These are phyloP conservation scores for Tiphia femorata DNA, from an alignment of 2,888 invertebrate genomes.

Conservation along the genomic window DNA sequence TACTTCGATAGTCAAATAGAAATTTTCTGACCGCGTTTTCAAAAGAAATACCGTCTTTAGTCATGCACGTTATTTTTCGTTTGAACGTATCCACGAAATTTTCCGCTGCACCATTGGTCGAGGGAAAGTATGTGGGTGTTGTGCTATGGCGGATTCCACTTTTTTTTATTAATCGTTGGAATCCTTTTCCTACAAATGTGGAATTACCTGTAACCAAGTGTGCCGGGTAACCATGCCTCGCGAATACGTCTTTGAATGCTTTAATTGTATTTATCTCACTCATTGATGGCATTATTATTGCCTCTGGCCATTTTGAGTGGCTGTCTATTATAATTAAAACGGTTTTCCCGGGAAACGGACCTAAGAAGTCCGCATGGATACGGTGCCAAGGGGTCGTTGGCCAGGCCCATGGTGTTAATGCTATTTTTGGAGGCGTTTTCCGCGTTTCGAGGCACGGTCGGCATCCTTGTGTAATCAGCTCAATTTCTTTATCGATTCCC, in stretches of 20 bases:
- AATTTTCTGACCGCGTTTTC: constrained; percentile 21
- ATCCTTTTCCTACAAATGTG: constrained; percentile 37
- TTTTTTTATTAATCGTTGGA: constrained; percentile 32
- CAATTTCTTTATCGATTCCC: constrained; percentile 42
- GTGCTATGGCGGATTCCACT: constrained; percentile 36
- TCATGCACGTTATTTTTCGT: constrained; percentile 19
- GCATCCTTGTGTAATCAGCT: constrained; percentile 36
- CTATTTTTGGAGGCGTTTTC: constrained; percentile 39
- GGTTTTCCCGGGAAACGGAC: constrained; percentile 27
- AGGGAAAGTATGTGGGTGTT: constrained; percentile 28
- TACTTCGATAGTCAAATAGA: constrained; percentile 28
- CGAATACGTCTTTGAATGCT: constrained; percentile 37
- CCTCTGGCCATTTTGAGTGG: constrained; percentile 50
- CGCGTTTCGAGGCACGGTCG: constrained; percentile 39
- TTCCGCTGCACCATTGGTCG: constrained; percentile 30
- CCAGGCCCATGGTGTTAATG: constrained; percentile 43
- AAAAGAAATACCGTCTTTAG: constrained; percentile 8
- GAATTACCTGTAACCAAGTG: constrained; percentile 45
- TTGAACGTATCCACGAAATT: constrained; percentile 29
- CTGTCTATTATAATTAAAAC: constrained; percentile 42
- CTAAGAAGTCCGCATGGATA: constrained; percentile 49
- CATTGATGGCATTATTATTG: constrained; percentile 20
- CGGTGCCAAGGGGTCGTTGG: constrained; percentile 41
- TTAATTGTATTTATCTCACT: constrained; percentile 35
- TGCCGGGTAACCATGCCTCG: constrained; percentile 35